Percentiles rank a stretch among this genome's conserved stretches.
Conservation (phyloP, 2,797 vertebrate species). For the Zalophus californianus region DNA sequence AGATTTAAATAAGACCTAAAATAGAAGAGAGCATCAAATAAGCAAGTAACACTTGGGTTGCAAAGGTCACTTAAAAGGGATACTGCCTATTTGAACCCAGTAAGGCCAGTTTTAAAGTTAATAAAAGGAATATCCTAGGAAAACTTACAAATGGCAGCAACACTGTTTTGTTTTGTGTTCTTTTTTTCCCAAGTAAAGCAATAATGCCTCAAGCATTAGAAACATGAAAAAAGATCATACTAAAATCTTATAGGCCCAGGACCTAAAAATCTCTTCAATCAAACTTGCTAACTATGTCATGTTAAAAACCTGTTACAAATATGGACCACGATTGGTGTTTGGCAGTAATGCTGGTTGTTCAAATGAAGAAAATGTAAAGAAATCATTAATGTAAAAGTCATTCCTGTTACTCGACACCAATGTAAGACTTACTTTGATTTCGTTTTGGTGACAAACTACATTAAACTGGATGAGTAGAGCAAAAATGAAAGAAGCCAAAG, state of each 20-base stretch:
- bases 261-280: conserved; percentile 89
- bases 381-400: conserved; percentile 81
- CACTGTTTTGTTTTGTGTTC: conserved; percentile 74
- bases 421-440: conserved; percentile 65
- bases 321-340: conserved; percentile 88
- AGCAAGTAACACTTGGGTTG: conserved; percentile 91
- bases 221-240: conserved; percentile 89
- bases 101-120: conserved; percentile 90
- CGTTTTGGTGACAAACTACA: conserved; percentile 63
- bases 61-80: conserved; percentile 92
- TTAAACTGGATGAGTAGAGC: conserved; percentile 50
- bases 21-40: conserved; percentile 84
- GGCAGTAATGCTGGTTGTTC: conserved; percentile 93
- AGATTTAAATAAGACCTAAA: conserved; percentile 80
- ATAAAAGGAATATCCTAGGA: conserved; percentile 88
- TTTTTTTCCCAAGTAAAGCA: conserved; percentile 85
- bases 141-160: conserved; percentile 91
- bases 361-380: conserved; percentile 85
- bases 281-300: conserved; percentile 87
- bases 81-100: conserved; percentile 88
- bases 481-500: conserved; percentile 72
- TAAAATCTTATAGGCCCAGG: conserved; percentile 87
- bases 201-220: conserved; percentile 88
- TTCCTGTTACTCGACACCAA: conserved; percentile 66
- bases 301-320: conserved; percentile 91